phyloP scores from a whole-genome alignment of 2,113 vertebrate genomes.

The Hypanus sabinus region DNA sequence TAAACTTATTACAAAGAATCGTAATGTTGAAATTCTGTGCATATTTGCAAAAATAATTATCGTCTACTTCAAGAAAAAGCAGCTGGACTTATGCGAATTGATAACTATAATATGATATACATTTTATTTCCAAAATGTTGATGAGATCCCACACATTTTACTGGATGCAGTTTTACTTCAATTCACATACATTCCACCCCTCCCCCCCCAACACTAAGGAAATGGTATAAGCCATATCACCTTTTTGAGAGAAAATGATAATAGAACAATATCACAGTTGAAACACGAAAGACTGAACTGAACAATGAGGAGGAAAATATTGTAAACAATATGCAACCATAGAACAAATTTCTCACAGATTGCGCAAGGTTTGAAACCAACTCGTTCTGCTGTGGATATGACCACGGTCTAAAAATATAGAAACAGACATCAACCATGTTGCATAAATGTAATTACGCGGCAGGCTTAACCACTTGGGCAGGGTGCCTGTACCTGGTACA shows the following conservation, averaged over 20 bases:
- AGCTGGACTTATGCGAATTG: not conserved
- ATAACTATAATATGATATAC: not conserved
- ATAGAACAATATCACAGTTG: constrained; percentile 19
- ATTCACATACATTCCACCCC: not conserved
- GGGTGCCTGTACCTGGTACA: not conserved
- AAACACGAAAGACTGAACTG: constrained; percentile 4
- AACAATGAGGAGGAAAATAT: constrained; percentile 6
- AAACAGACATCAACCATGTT: not conserved
- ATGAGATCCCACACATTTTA: constrained; percentile 34
- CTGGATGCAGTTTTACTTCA: constrained; percentile 9
- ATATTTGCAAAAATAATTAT: constrained; percentile 15
- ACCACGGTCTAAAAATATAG: constrained; percentile 9
- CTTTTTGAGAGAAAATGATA: not conserved
- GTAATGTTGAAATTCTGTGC: constrained; percentile 18
- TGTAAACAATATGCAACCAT: constrained; percentile 25
- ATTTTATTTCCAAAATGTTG: constrained; percentile 34
- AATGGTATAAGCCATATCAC: not conserved
- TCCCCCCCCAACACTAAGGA: not conserved
- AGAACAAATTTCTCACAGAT: constrained; percentile 26
- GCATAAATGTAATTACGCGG: not conserved
- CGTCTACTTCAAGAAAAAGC: constrained; percentile 29
- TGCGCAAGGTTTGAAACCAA: constrained; percentile 11
- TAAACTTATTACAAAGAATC: constrained; percentile 19
- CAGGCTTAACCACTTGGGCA: not conserved
- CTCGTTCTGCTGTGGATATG: not conserved